phyloP scores from a whole-genome alignment of 2,888 invertebrate species.

The Sacculina carcini region DNA sequence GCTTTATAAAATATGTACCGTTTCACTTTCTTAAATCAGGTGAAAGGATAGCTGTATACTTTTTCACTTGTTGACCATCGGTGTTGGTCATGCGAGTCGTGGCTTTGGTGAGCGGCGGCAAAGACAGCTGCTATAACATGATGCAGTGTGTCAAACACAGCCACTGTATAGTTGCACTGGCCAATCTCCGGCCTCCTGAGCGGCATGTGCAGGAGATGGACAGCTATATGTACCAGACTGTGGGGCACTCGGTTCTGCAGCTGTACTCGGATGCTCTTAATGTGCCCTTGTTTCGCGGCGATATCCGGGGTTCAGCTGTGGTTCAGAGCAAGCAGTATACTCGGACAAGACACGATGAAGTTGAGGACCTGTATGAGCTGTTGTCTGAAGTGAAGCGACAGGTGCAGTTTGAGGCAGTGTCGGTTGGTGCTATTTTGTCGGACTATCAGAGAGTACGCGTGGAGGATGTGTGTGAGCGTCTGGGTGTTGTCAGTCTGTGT shows the following conservation, averaged over 20 bases:
- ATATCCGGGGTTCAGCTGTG: constrained; percentile 58
- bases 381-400: constrained; percentile 47
- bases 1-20: too few relatives aligned
- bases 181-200: constrained; percentile 54
- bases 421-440: constrained; percentile 90
- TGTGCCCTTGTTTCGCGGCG: constrained; percentile 59
- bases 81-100: constrained; percentile 18
- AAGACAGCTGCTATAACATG: constrained; percentile 98
- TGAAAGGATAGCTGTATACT: too few relatives aligned
- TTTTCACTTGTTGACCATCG: not conserved
- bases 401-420: constrained; percentile 62
- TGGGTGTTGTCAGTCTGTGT: constrained; percentile 63
- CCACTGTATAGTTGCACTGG: constrained; percentile 80
- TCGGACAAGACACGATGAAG: constrained; percentile 61
- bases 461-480: constrained; percentile 85
- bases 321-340: constrained; percentile 49
- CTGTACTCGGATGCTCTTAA: constrained; percentile 80
- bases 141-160: constrained; percentile 90
- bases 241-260: constrained; percentile 81
- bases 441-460: constrained; percentile 94
- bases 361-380: constrained; percentile 77
- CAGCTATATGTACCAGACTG: constrained; percentile 98
- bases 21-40: too few relatives aligned
- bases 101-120: constrained; percentile 84
- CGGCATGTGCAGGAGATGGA: constrained; percentile 47